Base-by-base conservation (phyloP, 2,888 invertebrate genomes). In the Horisme vitalbata region DNA sequence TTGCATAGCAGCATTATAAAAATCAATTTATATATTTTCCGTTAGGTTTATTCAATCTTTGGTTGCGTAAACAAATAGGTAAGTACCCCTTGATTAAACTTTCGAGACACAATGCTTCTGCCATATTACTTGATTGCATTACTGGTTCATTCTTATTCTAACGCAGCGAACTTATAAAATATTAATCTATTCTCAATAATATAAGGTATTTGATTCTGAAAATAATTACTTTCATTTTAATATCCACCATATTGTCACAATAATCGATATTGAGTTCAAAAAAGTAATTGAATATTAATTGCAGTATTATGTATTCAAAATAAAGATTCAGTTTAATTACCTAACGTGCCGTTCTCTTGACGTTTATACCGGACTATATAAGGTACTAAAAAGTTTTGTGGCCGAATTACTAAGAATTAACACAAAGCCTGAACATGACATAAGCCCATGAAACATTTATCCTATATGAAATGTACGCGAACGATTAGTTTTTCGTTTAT, bases 291-390 rank as follows among this genome's bases (percentile, higher is more conserved):
- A 33, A 48, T 49, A 45, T 32, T 43, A 49, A 52, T 43, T 45
- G 15, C 41, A 23, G 41, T 26, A 41, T 47, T 41, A 36, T 43
- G n/a, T n/a, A n/a, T 43, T 63, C 47, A 61, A 61, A 66, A 69
- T 64, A 63, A 71, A 71, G n/a, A n/a, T 75, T 47, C 31, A 51
- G 44, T 45, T 41, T 12, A 20, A 24, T 28, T 44, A 36, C 43
- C 39, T 36, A 71, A 77, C 69, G 70, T 71, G 70, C 67, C 68
- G n/a, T n/a, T n/a, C n/a, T n/a, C n/a, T n/a, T n/a, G n/a, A n/a
- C n/a, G n/a, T n/a, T n/a, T n/a, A n/a, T n/a, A n/a, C n/a, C n/a
- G n/a, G n/a, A n/a, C n/a, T n/a, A n/a, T n/a, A n/a, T n/a, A n/a
- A n/a, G n/a, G n/a, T n/a, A n/a, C n/a, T n/a, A n/a, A n/a, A n/a